A percentile compares a stretch with the other conserved stretches of the same genome.
Evolutionary conservation across 2,113 vertebrate species (phyloP).

Genomic region (Cebidichthys violaceus): DNA sequence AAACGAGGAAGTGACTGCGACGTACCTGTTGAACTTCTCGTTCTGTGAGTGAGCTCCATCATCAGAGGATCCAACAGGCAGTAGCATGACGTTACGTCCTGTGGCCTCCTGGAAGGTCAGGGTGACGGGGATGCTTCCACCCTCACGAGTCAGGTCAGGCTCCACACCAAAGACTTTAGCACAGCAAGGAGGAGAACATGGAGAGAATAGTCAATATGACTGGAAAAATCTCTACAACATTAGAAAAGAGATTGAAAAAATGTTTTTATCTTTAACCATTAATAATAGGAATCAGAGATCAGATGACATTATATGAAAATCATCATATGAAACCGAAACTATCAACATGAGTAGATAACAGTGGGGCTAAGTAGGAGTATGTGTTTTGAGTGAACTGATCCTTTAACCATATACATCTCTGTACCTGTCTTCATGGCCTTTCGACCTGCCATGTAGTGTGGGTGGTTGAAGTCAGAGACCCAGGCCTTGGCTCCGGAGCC

Average conservation of each 20-base stretch:
- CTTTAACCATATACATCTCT: not conserved
- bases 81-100: slow-evolving; percentile 95
- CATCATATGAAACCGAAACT: not conserved
- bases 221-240: not conserved
- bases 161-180: slow-evolving; percentile 93
- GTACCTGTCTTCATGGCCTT: slow-evolving; percentile 94
- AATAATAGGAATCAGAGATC: not conserved
- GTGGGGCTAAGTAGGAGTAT: not conserved
- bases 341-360: not conserved
- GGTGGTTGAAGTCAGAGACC: slow-evolving; percentile 97
- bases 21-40: slow-evolving; percentile 95
- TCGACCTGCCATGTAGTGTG: slow-evolving; percentile 94
- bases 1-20: not conserved
- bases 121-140: slow-evolving; percentile 96
- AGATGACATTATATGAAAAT: no score
- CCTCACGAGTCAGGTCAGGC: slow-evolving; percentile 95
- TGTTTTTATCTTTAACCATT: not conserved
- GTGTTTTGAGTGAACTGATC: not conserved
- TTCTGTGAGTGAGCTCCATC: slow-evolving; percentile 99
- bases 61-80: slow-evolving; percentile 93
- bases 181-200: not conserved
- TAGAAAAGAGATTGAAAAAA: not conserved
- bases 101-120: slow-evolving; percentile 97
- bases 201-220: not conserved
- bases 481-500: slow-evolving; percentile 94